phyloP scores from a whole-genome alignment of 2,113 vertebrate species.

The Psilopogon haemacephalus region DNA sequence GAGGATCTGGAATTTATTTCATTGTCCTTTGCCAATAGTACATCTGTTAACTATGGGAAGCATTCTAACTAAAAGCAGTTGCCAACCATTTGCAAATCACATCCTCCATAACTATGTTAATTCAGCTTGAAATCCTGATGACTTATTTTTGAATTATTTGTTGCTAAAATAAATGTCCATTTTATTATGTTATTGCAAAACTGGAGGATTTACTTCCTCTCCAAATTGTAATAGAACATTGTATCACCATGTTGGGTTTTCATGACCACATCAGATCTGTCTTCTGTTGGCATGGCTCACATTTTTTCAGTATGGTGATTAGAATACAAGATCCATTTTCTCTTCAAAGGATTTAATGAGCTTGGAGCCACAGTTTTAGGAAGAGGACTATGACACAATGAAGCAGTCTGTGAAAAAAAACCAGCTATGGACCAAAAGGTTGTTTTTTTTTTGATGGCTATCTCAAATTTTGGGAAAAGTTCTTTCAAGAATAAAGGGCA shows the following conservation, averaged over 20 bases:
- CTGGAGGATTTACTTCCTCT: neutral
- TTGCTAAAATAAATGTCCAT: neutral
- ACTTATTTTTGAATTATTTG: conserved; percentile 7
- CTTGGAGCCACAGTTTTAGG: neutral
- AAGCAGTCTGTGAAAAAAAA: neutral
- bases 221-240: neutral
- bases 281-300: neutral
- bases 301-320: neutral
- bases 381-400: neutral
- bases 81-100: conserved; percentile 1
- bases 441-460: neutral
- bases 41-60: neutral
- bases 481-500: neutral
- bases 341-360: neutral
- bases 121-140: neutral
- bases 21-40: conserved; percentile 13
- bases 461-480: neutral
- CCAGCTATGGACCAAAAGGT: neutral
- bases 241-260: neutral
- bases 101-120: neutral
- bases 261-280: neutral
- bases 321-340: neutral
- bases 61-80: conserved; percentile 31
- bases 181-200: conserved; percentile 4
- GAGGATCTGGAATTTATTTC: conserved; percentile 35